phyloP scores from a whole-genome alignment of 2,888 invertebrate genomes.

The Schizaphis graminum region DNA sequence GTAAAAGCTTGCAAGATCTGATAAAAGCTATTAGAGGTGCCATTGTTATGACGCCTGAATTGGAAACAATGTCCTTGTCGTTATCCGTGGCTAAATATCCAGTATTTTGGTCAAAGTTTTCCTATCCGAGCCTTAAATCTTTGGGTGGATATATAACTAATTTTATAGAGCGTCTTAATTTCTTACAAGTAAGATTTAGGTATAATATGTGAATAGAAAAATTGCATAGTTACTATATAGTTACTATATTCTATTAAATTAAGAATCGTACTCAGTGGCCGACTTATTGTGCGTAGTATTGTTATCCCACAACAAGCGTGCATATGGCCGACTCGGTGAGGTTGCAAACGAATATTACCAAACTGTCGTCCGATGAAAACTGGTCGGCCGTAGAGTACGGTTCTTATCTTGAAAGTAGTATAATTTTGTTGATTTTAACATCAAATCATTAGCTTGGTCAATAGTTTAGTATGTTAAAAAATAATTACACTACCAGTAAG shows the following conservation, averaged over 20 bases:
- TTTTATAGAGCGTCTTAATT: constrained; percentile 81
- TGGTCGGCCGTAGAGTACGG: neutral
- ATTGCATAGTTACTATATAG: too few relatives aligned
- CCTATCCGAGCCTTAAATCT: constrained; percentile 91
- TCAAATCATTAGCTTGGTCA: neutral
- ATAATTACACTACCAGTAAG: neutral
- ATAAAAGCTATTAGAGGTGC: constrained; percentile 87
- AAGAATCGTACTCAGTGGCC: neutral
- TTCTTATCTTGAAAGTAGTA: neutral
- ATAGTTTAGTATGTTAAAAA: neutral
- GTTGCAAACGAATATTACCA: neutral
- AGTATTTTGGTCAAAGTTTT: constrained; percentile 83
- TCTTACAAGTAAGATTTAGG: constrained; percentile 71
- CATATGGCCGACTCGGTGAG: neutral
- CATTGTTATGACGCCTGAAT: constrained; percentile 86
- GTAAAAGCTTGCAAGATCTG: constrained; percentile 78
- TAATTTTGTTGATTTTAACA: neutral
- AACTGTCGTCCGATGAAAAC: neutral
- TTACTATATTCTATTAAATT: neutral
- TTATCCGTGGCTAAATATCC: constrained; percentile 85
- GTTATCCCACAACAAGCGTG: neutral
- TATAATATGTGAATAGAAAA: too few relatives aligned
- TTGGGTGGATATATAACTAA: constrained; percentile 86
- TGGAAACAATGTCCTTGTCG: constrained; percentile 81
- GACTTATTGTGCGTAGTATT: neutral